Evolutionary conservation across 1,140 invertebrate genomes (phyloP), one percentile per base, ranked within the genome.

Genomic region (Episyrphus balteatus): DNA sequence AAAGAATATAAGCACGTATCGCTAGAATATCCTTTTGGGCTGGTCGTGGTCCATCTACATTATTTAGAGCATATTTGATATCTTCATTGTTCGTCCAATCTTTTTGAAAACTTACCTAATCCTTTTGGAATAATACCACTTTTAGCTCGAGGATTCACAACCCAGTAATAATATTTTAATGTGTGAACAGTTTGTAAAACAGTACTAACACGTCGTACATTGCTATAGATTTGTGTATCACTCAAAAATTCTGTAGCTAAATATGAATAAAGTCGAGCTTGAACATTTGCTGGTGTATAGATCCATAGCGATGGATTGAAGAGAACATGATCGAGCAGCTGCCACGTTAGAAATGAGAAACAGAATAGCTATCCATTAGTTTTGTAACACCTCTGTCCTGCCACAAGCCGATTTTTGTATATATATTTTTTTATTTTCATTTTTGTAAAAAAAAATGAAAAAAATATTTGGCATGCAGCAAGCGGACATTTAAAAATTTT

Each of bases 281-380:
- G 96, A n/a, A 98, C 93, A 50, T 86, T 82, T 12, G 93, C 88
- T 40, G 91, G 88, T 12, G 94, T 92, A 71, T 98, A 93, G 58
- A 99, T 96, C 96, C 96, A 99, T 38, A 99, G 75, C 21, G 92
- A 90, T 7, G 95, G 93, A 79, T 98, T 99, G 79, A 99, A 99
- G 31, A 99, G 80, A 38, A 99, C 86, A 74, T 98, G 92, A 73
- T 99, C 96, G 75, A 99, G 79, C 55, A 99, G 79, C 84, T 99
- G 90, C 79, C 84, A 87, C 56, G 81, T 86, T 59, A 82, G 73
- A 73, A 82, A 82, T 70, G 79, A 82, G 75, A 82, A 81, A 75
- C 79, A 83, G 75, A 82, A 82, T 70, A 82, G 76, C 79, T 83
- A 73, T 70, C 74, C 79, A 75, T 70, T 64, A 70, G 65, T 57